These are phyloP conservation scores for Dendrolimus kikuchii DNA, from an alignment of 1,140 invertebrate genomes.

Conservation along the genomic window DNA sequence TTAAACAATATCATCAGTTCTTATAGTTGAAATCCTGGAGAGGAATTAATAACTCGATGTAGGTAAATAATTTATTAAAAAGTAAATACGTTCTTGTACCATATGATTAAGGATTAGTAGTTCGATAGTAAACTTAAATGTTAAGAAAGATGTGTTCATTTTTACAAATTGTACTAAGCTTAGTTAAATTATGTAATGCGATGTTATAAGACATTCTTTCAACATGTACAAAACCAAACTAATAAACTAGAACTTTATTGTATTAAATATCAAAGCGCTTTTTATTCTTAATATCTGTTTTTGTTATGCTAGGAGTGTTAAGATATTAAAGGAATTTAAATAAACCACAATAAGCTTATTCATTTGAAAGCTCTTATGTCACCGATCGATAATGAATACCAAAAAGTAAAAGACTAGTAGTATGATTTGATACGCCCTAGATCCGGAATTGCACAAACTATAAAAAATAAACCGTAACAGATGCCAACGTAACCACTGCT, in stretches of 20 bases:
- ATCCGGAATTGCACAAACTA: conserved; percentile 30
- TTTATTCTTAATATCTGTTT: not conserved
- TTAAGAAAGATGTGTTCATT: too few species aligned
- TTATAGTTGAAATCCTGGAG: not conserved
- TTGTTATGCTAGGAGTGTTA: not conserved
- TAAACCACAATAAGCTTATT: not conserved
- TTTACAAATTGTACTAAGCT: too few species aligned
- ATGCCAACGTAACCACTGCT: conserved; percentile 27
- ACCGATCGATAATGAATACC: conserved; percentile 10
- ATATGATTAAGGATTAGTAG: too few species aligned
- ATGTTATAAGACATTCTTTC: too few species aligned
- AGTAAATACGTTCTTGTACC: too few species aligned
- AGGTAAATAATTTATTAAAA: too few species aligned
- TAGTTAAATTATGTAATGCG: too few species aligned
- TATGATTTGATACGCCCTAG: conserved; percentile 35
- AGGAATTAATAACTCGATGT: too few species aligned
- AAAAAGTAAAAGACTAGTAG: conserved; percentile 15
- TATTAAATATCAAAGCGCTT: too few species aligned
- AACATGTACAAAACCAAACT: too few species aligned
- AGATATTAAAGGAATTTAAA: not conserved
- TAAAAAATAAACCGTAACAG: conserved; percentile 26
- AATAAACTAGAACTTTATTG: too few species aligned
- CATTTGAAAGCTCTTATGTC: conserved; percentile 24
- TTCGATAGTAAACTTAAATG: too few species aligned
- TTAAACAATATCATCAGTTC: not conserved